A percentile compares a stretch with the other conserved stretches of the same genome.
phyloP scores from a whole-genome alignment of 2,113 vertebrate species.

The Nyctereutes procyonoides region DNA sequence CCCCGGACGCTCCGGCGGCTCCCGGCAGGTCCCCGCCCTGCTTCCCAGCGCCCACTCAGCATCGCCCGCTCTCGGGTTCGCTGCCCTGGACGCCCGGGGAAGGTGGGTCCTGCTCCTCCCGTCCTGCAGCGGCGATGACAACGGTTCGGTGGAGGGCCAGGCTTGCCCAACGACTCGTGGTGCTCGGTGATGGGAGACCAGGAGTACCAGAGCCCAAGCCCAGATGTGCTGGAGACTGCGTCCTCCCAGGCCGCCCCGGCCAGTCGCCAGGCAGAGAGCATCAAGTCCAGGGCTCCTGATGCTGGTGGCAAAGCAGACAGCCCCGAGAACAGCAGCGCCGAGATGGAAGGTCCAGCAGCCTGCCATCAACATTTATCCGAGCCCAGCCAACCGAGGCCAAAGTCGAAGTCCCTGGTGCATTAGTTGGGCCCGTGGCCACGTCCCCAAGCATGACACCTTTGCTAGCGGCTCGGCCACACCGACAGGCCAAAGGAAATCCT shows the following conservation, averaged over 20 bases:
- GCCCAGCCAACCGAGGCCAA: constrained; percentile 92
- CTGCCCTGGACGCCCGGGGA: constrained; percentile 89
- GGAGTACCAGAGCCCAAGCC: constrained; percentile 92
- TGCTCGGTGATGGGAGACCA: constrained; percentile 87
- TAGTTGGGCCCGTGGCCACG: constrained; percentile 90
- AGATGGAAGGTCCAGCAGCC: constrained; percentile 89
- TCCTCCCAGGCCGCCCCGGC: constrained; percentile 92
- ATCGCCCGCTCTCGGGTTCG: constrained; percentile 81
- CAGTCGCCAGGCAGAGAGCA: constrained; percentile 88
- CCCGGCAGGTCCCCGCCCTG: constrained; percentile 77
- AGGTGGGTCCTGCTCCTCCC: constrained; percentile 87
- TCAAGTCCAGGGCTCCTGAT: constrained; percentile 90
- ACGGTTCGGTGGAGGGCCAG: constrained; percentile 91
- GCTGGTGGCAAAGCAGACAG: constrained; percentile 84
- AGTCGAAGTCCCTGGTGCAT: constrained; percentile 93
- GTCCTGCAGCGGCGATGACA: constrained; percentile 92
- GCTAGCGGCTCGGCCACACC: constrained; percentile 87
- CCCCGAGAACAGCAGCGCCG: constrained; percentile 80
- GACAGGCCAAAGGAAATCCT: constrained; percentile 93
- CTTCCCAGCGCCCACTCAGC: constrained; percentile 81
- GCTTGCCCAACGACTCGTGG: constrained; percentile 90
- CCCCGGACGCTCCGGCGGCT: constrained; percentile 84
- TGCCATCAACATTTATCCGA: constrained; percentile 89
- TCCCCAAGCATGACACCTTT: constrained; percentile 89
- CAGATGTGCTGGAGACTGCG: constrained; percentile 87